Evolutionary conservation across 2,888 invertebrate genomes (phyloP), one percentile per base, ranked within the genome.

Genomic region (Caenorhabditis becei): DNA sequence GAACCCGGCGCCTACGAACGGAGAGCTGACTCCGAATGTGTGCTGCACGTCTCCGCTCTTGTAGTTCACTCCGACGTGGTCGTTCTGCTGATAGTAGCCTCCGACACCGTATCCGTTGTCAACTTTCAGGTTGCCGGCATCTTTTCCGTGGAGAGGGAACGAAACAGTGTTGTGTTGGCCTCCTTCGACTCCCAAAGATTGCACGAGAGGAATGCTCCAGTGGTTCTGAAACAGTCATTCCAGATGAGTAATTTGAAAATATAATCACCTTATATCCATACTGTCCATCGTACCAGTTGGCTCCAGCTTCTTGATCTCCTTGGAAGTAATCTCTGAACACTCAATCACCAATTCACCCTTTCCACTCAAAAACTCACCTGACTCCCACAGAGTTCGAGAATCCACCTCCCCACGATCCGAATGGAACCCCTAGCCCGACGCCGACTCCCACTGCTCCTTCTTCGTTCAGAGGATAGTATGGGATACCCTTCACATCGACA

Each of bases 371-470:
- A n/a, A 11, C 44, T 67, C 70, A 88, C 86, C 85, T 56, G 7
- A 88, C 87, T 61, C 88, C 89, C 37, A 89, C 82, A 49, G 84
- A 83, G 28, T 80, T 78, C 23, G 85, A 83, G 71, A 74, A 83
- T 10, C 89, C 89, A 16, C 89, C 89, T 20, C 89, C 89, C 87
- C 87, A 89, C 0, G 87, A 49, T 16, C 88, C 89, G 63, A 89
- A 89, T 11, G 87, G 87, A 24, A 88, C 77, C n/a, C 83, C 82
- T 20, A 86, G 67, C 2, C 82, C 82, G 8, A 85, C 72, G 28
- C 86, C 87, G 7, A 87, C 87, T 18, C 88, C 89, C 20, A 89
- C 86, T 10, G 83, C 84, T 44, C 89, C 88, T 81, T 88, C 88
- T 54, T 88, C 86, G 51, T 87, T 87, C 4, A 89, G 61, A 8